Conservation (phyloP, 2,797 vertebrate species). For the Epinephelus awoara region DNA sequence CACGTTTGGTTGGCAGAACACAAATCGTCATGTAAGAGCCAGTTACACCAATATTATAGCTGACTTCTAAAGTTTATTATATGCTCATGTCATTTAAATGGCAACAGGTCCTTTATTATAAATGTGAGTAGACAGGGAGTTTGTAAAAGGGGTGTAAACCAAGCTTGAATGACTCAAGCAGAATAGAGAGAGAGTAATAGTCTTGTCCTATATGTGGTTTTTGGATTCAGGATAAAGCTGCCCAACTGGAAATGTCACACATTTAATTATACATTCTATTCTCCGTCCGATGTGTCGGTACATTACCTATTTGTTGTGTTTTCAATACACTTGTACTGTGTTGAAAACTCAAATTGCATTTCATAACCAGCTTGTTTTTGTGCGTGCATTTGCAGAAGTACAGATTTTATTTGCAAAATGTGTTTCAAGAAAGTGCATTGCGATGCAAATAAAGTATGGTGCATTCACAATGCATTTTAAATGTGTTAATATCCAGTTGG, state of each 20-base stretch:
- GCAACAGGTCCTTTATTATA: constrained; percentile 81
- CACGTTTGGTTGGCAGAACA: constrained; percentile 73
- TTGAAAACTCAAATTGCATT: constrained; percentile 74
- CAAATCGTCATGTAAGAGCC: constrained; percentile 68
- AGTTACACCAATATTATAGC: constrained; percentile 76
- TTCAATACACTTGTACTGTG: constrained; percentile 61
- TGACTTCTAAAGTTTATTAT: constrained; percentile 72
- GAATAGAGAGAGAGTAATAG: constrained; percentile 69
- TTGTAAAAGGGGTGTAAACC: constrained; percentile 81
- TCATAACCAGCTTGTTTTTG: constrained; percentile 71
- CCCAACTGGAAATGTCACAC: constrained; percentile 78
- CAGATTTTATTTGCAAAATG: constrained; percentile 64
- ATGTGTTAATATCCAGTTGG: constrained; percentile 76
- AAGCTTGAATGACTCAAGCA: constrained; percentile 78
- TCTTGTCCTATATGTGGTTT: constrained; percentile 63
- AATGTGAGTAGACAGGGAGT: constrained; percentile 75
- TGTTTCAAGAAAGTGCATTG: constrained; percentile 67
- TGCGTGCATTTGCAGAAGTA: constrained; percentile 70
- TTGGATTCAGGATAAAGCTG: constrained; percentile 60
- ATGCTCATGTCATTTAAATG: constrained; percentile 74
- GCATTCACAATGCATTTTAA: constrained; percentile 72
- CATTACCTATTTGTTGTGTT: constrained; percentile 62
- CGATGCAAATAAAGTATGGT: constrained; percentile 64
- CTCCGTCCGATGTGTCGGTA: constrained; percentile 53
- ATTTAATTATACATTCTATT: constrained; percentile 80